Percentiles rank a stretch among this genome's conserved stretches.
Conservation (phyloP, 2,113 vertebrate genomes). For the Rhombomys opimus region DNA sequence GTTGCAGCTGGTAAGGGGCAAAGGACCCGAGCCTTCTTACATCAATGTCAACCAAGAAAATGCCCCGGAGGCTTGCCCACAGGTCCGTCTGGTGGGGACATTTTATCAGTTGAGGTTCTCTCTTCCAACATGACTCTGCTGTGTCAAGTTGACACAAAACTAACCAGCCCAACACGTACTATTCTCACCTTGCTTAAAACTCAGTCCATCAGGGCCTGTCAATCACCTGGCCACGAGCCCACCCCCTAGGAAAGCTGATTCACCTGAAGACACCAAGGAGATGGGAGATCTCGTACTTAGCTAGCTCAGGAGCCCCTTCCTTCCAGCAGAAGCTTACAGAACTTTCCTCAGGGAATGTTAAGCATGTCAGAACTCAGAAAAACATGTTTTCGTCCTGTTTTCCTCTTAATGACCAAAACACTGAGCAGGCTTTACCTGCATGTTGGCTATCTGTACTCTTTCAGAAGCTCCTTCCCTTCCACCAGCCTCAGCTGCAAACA, state of each 20-base stretch:
- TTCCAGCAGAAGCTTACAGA: not conserved
- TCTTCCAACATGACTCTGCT: not conserved
- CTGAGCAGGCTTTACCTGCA: not conserved
- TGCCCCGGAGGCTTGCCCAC: not conserved
- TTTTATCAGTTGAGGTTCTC: not conserved
- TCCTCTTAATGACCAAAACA: not conserved
- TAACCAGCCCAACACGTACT: not conserved
- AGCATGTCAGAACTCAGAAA: not conserved
- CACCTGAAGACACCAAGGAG: not conserved
- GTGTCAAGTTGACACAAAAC: not conserved
- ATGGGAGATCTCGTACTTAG: not conserved
- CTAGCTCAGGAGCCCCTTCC: too few relatives aligned
- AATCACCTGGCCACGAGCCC: not conserved
- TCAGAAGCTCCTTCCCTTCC: not conserved
- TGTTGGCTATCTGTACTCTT: too few relatives aligned
- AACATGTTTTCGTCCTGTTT: fast-evolving
- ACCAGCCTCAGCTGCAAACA: not conserved
- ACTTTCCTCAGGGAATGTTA: too few relatives aligned
- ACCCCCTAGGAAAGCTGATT: not conserved
- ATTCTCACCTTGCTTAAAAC: not conserved
- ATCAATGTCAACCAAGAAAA: not conserved
- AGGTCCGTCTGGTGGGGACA: not conserved
- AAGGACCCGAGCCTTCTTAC: not conserved
- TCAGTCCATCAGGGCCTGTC: not conserved
- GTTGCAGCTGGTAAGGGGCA: not conserved